Base-by-base conservation (phyloP, 2,888 invertebrate species). In the Trichopoda pennipes region DNA sequence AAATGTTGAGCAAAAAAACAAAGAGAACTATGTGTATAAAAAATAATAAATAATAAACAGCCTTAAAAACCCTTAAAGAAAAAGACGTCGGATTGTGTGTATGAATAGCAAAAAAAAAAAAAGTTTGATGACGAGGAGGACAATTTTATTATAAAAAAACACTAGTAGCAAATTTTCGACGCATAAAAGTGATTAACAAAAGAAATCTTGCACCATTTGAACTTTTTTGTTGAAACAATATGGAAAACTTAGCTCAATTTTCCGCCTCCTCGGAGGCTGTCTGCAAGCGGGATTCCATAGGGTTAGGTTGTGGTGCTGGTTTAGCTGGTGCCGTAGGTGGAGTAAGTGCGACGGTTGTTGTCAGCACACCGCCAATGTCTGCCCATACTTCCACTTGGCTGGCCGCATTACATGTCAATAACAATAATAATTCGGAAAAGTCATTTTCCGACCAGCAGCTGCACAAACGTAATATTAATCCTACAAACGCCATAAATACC, bases 211-310 rank as follows among this genome's bases (percentile, higher is more conserved):
- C 32, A 60, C 4, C 14, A 42, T 61, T 80, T 6, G 4, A 47
- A 38, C 68, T 9, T 63, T 66, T 23, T 51, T 55, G 21, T 16
- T 3, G 19, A 49, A 44, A 42, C 19, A 47, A 4, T 12, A 81
- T 82, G 82, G 81, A 82, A 68, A 82, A 82, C 47, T 61, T 78
- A 16, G 21, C 78, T 4, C 69, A 79, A 35, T 75, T 70, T 79
- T 55, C 82, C 12, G 84, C 86, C 0, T 85, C 86, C 6, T 84
- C 87, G 7, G 81, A 61, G n/a, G 21, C 85, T 86, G 72, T 85
- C 42, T 68, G 69, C 44, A 75, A 74, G 68, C 21, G 74, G 2
- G 68, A 74, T 58, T 28, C 69, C 8, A 49, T 66, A 17, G 12
- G 55, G 3, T 53, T 75, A 17, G 58, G 55, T 60, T 84, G 83